phyloP scores from a whole-genome alignment of 1,140 invertebrate species.

The Drosophila guanche region DNA sequence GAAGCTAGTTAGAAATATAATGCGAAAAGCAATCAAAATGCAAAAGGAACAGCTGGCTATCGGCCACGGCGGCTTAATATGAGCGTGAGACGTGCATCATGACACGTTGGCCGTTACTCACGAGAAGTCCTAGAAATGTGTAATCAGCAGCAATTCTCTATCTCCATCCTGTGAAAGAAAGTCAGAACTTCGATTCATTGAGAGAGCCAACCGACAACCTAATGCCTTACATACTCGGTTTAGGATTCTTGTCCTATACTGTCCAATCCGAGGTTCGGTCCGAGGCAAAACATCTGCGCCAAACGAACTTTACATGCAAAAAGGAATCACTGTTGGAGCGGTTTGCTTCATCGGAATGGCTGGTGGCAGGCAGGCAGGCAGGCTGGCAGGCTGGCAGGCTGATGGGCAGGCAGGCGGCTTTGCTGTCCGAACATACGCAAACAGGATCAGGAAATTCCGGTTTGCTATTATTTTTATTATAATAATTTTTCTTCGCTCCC shows the following conservation, averaged over 20 bases:
- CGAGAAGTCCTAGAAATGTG: too few species aligned
- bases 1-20: constrained; percentile 34
- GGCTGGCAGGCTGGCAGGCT: constrained; percentile 1
- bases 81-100: neutral
- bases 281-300: constrained; percentile 55
- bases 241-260: constrained; percentile 1
- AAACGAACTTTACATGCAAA: constrained; percentile 43
- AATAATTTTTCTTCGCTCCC: constrained; percentile 59
- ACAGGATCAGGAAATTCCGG: constrained; percentile 80
- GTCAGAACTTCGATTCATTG: too few species aligned
- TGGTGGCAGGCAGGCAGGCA: neutral
- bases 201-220: constrained; percentile 43
- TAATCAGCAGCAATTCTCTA: too few species aligned
- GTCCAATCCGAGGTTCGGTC: constrained; percentile 1
- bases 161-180: too few species aligned
- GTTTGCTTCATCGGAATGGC: constrained; percentile 6
- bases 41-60: constrained; percentile 17
- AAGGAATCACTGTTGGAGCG: constrained; percentile 73
- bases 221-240: constrained; percentile 67
- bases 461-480: constrained; percentile 80
- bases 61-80: neutral
- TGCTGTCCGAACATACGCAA: constrained; percentile 28
- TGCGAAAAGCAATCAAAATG: constrained; percentile 58
- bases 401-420: constrained; percentile 26
- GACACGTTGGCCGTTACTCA: too few species aligned